Evolutionary conservation across 35 echinoderm and acorn worm species (phyloP).

Genomic region (Ophioderma brevispina): DNA sequence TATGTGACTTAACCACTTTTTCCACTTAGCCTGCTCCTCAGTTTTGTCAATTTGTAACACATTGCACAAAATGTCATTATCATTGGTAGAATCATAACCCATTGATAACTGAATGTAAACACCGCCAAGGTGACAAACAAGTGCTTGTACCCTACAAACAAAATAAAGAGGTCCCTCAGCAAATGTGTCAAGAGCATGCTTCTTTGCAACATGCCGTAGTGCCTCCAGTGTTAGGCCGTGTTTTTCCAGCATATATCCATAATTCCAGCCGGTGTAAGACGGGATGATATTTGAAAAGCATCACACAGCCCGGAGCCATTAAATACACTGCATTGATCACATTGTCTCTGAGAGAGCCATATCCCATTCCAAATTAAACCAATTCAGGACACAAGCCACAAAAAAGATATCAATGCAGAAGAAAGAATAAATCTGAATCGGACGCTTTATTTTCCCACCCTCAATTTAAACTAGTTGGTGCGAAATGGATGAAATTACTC

Average conservation of each 20-base stretch:
- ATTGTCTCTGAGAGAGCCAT: not conserved
- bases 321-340: not conserved
- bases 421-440: not conserved
- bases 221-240: not conserved
- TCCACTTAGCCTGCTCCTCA: not conserved
- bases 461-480: not conserved
- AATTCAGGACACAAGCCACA: not conserved
- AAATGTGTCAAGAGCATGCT: not conserved
- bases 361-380: not conserved
- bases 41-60: not conserved
- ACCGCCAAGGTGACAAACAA: not conserved
- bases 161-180: not conserved
- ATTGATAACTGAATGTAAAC: not conserved
- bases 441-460: not conserved
- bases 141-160: not conserved
- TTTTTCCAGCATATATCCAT: constrained; percentile 4
- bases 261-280: not conserved
- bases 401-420: not conserved
- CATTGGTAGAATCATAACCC: not conserved
- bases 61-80: not conserved
- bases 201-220: not conserved
- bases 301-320: too few species aligned
- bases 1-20: not conserved
- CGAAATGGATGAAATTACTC: not conserved
- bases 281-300: too few species aligned